A percentile compares a stretch with the other conserved stretches of the same genome.
Conservation (phyloP, 2,113 vertebrate species). For the Brevimyrus niger region DNA sequence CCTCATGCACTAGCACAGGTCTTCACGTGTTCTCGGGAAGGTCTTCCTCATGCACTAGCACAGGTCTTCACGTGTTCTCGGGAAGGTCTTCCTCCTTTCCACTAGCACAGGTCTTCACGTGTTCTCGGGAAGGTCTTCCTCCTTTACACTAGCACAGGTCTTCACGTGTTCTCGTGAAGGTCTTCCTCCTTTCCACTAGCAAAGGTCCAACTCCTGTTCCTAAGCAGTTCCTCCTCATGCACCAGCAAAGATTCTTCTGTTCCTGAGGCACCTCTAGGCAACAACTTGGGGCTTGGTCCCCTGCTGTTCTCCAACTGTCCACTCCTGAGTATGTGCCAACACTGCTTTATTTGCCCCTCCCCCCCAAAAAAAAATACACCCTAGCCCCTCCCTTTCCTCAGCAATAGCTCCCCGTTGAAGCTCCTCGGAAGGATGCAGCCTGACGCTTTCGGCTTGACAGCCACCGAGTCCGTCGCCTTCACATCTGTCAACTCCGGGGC, state of each 20-base stretch:
- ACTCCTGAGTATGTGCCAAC: background rate
- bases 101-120: background rate
- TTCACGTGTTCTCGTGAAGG: too few relatives aligned
- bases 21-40: too few relatives aligned
- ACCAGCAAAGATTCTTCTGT: background rate
- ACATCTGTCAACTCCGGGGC: conserved; percentile 18
- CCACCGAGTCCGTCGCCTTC: conserved; percentile 8
- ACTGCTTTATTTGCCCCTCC: background rate
- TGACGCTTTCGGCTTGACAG: conserved; percentile 13
- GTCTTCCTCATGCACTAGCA: background rate
- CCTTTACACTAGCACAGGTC: too few relatives aligned
- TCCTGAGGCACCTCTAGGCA: background rate
- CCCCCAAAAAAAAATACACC: background rate
- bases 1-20: background rate
- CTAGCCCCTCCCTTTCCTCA: background rate
- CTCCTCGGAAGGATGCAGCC: background rate
- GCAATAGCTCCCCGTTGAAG: background rate
- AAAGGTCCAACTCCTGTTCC: background rate
- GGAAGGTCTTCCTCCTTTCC: background rate
- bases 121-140: too few relatives aligned
- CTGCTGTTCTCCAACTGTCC: background rate
- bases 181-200: background rate
- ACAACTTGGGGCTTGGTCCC: background rate
- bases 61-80: background rate
- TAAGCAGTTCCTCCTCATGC: background rate